Evolutionary conservation across 2,888 invertebrate genomes (phyloP), one percentile per base, ranked within the genome.

Genomic region (Drosophila ustulata): DNA sequence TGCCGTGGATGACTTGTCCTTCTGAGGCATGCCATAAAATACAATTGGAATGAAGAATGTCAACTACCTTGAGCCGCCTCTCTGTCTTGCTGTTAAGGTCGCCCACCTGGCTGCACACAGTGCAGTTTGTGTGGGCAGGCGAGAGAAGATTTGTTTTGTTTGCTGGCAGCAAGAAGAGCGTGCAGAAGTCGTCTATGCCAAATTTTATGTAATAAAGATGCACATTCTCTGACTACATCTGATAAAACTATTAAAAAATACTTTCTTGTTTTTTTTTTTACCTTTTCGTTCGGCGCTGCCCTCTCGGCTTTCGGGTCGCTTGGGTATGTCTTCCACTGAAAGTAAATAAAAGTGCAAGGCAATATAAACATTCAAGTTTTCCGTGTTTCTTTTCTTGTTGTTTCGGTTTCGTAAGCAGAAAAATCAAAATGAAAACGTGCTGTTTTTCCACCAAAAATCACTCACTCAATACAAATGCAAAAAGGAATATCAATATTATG

Each of bases 71-170:
- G 80, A 73, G 46, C n/a, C 37, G 37, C 37, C 11, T 91, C 91
- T 91, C 90, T 61, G 37, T 66, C 49, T 43, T 69, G 37, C 32
- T 58, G 25, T 59, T 34, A 51, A 51, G 50, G 71, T 69, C 84
- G 85, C 93, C 93, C 89, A 92, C 89, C 88, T 91, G 91, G 77
- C 92, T 93, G 92, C 84, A 92, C 84, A 92, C 89, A 76, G 91
- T 91, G 84, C 75, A 74, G 79, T 71, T 78, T 52, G 78, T 63
- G 69, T 55, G 39, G 73, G 73, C 56, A 43, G 26, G 26, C 4
- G 30, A 8, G 13, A 32, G 30, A 46, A 32, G 30, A 46, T 55
- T 25, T 30, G 30, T 51, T 18, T 64, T 43, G 30, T 9, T 30
- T 43, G 25, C 28, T 45, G 25, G 5, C 53, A 45, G 30, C 8